These are phyloP conservation scores for Neotoxoptera formosana DNA, from an alignment of 1,140 invertebrate genomes.

Conservation along the genomic window DNA sequence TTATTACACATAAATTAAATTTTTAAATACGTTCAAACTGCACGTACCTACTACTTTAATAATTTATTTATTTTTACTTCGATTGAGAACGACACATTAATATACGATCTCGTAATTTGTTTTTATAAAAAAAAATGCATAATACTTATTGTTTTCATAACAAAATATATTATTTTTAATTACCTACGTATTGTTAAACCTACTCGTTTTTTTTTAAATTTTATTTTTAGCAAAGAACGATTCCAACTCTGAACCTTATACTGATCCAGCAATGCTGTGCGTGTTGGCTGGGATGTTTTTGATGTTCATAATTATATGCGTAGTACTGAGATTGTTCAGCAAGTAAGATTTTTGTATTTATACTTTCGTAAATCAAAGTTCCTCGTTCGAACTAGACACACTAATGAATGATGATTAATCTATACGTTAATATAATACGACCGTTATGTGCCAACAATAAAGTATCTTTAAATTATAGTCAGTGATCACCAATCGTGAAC, in stretches of 20 bases:
- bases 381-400: not conserved
- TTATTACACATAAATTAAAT: not conserved
- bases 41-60: not conserved
- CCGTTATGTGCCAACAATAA: not conserved
- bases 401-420: not conserved
- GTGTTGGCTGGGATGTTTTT: constrained; percentile 88
- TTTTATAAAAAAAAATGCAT: not conserved
- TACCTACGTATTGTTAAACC: not conserved
- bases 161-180: not conserved
- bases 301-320: constrained; percentile 94
- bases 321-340: constrained; percentile 90
- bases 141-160: not conserved
- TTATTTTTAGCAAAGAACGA: constrained; percentile 48
- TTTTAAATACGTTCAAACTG: not conserved
- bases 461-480: not conserved
- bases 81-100: not conserved
- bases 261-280: constrained; percentile 89
- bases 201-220: not conserved
- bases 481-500: not conserved
- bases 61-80: not conserved
- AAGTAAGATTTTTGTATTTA: constrained; percentile 72
- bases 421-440: not conserved
- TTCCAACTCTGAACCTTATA: constrained; percentile 66
- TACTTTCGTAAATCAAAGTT: not conserved
- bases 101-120: not conserved